Conservation (phyloP, 2,888 invertebrate species). For the Blastobasis lacticolella region DNA sequence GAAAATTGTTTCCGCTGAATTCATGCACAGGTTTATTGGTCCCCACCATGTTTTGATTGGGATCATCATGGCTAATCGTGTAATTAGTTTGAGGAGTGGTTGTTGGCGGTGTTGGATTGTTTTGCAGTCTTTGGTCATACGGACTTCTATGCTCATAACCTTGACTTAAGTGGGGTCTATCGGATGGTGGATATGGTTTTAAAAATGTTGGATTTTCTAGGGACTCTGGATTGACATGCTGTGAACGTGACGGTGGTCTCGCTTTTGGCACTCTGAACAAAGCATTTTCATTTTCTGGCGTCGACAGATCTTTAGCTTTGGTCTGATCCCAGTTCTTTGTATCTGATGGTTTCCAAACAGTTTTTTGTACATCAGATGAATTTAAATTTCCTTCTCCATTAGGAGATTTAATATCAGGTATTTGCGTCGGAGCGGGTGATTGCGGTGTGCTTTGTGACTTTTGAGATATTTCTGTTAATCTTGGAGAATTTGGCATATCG, state of each 20-base stretch:
- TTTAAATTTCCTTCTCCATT: conserved; percentile 35
- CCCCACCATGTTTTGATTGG: conserved; percentile 35
- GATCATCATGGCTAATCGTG: conserved; percentile 60
- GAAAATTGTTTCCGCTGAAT: conserved; percentile 57
- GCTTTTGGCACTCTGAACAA: conserved; percentile 79
- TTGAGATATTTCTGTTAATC: conserved; percentile 60
- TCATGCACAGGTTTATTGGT: conserved; percentile 46
- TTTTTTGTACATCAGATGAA: conserved; percentile 45
- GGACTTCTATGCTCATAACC: conserved; percentile 63
- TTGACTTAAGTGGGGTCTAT: conserved; percentile 52
- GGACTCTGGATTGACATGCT: conserved; percentile 59
- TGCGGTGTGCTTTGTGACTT: conserved; percentile 56
- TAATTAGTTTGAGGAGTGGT: conserved; percentile 50
- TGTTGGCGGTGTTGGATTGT: conserved; percentile 33
- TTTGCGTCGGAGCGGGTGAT: conserved; percentile 52
- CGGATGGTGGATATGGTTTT: conserved; percentile 77
- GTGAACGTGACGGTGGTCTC: conserved; percentile 76
- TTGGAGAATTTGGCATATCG: conserved; percentile 61
- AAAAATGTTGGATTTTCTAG: conserved; percentile 73
- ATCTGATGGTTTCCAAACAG: conserved; percentile 67
- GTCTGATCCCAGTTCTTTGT: conserved; percentile 59
- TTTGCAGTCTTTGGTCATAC: conserved; percentile 46
- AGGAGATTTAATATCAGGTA: conserved; percentile 58
- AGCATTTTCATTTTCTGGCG: conserved; percentile 62
- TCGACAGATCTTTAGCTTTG: conserved; percentile 50